Evolutionary conservation across 2,888 invertebrate species (phyloP), one percentile per base, ranked within the genome.

Genomic region (Carabus problematicus): DNA sequence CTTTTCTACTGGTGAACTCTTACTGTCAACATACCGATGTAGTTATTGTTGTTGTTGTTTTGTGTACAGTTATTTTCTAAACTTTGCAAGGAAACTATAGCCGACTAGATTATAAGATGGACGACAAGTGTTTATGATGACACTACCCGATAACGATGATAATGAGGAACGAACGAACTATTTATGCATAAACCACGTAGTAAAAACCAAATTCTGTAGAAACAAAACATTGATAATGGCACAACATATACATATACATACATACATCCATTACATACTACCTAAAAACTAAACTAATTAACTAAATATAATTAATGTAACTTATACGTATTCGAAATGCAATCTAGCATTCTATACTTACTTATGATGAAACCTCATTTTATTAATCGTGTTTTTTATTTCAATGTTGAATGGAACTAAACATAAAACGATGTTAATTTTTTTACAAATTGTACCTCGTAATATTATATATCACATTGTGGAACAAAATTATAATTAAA

Each of bases 391-490:
- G 45, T 45, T 12, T 62, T 64, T 64, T 59, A 39, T 66, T 66
- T 66, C 59, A 47, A 40, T 59, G 58, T 66, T 59, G 59, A 56
- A 66, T 67, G 67, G 42, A 56, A 43, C 42, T 45, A 43, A 54
- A 39, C 16, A 56, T 3, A 43, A 43, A 49, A 4, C 29, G 52
- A 12, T 62, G 41, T 69, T 56, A 19, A 52, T 56, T 68, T 68
- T 68, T 62, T 55, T 61, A 54, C 42, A 43, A n/a, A 61, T 52
- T 68, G 18, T 66, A 59, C 54, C 63, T 67, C 19, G 40, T 39
- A 54, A 66, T 59, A 52, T 60, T 54, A 60, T 54, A 60, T 54
- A 56, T 62, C 69, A 69, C 61, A 69, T 67, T 69, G 62, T 69
- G 69, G 56, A 69, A 69, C 69, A 69, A 66, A 58, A 39, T 16